These are phyloP conservation scores for Ceyx melanurus DNA, from an alignment of 2,113 vertebrate species.

Conservation along the genomic window DNA sequence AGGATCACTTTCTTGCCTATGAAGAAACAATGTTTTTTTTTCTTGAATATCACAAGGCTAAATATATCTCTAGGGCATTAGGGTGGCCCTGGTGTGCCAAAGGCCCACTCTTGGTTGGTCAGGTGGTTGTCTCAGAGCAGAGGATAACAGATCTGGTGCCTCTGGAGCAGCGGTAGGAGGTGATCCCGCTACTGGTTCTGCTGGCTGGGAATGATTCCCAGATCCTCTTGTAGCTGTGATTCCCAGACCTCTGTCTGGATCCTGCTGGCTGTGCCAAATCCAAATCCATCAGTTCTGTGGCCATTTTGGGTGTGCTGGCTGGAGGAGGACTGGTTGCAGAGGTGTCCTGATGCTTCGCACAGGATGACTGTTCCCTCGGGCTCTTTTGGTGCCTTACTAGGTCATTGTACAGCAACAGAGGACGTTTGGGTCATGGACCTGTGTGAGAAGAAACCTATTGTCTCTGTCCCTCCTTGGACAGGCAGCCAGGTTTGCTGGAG, in stretches of 20 bases:
- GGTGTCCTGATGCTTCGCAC: background rate
- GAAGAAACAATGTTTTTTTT: background rate
- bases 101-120: background rate
- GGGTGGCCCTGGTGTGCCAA: background rate
- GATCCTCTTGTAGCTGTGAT: background rate
- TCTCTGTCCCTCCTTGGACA: background rate
- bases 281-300: background rate
- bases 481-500: background rate
- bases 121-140: background rate
- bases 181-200: background rate
- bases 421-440: background rate
- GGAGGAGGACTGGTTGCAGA: background rate
- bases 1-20: background rate
- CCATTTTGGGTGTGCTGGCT: background rate
- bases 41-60: background rate
- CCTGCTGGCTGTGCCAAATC: background rate
- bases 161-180: rapidly evolving
- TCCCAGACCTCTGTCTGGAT: background rate
- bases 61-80: background rate
- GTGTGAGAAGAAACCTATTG: background rate
- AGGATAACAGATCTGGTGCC: background rate
- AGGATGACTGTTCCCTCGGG: background rate
- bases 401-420: background rate
- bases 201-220: background rate
- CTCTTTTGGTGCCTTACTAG: background rate